A percentile compares a stretch with the other conserved stretches of the same genome.
Evolutionary conservation across 2,113 vertebrate genomes (phyloP).

Genomic region (Leptobrachium ailaonicum): DNA sequence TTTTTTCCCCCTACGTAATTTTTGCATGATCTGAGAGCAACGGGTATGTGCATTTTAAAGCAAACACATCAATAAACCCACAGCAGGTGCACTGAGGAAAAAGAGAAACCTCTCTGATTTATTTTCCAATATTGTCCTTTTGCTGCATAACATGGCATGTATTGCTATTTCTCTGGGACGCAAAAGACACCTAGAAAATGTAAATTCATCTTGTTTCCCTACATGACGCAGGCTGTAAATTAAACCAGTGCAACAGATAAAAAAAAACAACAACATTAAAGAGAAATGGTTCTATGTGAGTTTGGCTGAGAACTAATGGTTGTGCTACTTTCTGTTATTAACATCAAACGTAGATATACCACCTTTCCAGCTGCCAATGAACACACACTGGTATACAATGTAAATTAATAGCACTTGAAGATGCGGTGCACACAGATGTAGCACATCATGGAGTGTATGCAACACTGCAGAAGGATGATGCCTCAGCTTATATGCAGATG

Average conservation of each 20-base stretch:
- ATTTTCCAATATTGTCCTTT: conserved; percentile 5
- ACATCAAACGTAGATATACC: too few relatives aligned
- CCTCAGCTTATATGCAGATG: too few relatives aligned
- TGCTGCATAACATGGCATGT: conserved; percentile 9
- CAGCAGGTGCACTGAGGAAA: conserved; percentile 15
- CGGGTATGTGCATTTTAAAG: conserved; percentile 14
- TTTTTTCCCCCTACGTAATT: conserved; percentile 7
- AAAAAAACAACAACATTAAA: too few relatives aligned
- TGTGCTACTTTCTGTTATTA: too few relatives aligned
- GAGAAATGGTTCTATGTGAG: too few relatives aligned
- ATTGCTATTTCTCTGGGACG: conserved; percentile 3
- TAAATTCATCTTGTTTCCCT: background rate
- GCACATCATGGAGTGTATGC: too few relatives aligned
- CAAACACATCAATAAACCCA: conserved; percentile 30
- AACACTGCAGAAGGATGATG: too few relatives aligned
- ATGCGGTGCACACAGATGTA: too few relatives aligned
- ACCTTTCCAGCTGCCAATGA: too few relatives aligned
- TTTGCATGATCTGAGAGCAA: conserved; percentile 19
- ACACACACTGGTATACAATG: too few relatives aligned
- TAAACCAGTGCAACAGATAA: background rate
- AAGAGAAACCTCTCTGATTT: background rate
- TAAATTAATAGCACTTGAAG: too few relatives aligned
- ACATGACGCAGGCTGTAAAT: conserved; percentile 3
- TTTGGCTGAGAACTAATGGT: too few relatives aligned
- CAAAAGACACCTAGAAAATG: conserved; percentile 2